Base-by-base conservation (phyloP, 2,888 invertebrate genomes). In the Calliopum simillimum region DNA sequence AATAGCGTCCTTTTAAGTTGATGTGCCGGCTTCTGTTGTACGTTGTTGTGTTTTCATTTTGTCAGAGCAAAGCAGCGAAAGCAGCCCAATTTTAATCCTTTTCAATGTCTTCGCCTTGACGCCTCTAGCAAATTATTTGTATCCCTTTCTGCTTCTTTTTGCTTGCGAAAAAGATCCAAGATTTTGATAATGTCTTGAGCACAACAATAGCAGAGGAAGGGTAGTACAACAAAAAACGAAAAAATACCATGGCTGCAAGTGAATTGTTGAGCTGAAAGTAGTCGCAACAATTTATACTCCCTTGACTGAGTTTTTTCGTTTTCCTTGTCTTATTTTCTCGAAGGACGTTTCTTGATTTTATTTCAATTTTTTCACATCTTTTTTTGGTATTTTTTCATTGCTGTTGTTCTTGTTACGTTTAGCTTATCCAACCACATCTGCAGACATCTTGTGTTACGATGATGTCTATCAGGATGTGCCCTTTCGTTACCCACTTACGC, bases 41-140 rank as follows among this genome's bases (percentile, higher is more conserved):
- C 33, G 4, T 59, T 43, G 59, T 41, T 43, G 59, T 33, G 58
- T 33, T 16, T 33, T 33, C 33, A 33, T 33, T 33, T 33, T 33
- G 33, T 33, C 33, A 33, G 8, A 33, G 33, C 33, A 33, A 33
- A n/a, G n/a, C 33, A 33, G 8, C 33, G 8, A 19, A 41, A 21
- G 55, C 43, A 46, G 21, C 59, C 66, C 43, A 66, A 67, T 23
- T 58, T 72, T 72, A 69, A 72, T 72, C 72, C 72, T 59, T 69
- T 72, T 69, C 66, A 69, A 67, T 61, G 56, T 47, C 69, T 55
- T 56, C 58, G 47, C 47, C 33, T 8, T 23, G 44, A 51, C 16
- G 68, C 71, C 68, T 55, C 16, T 16, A 65, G 71, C 71, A 61
- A 71, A 68, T 68, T 59, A 68, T 71, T 68, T 71, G 68, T 71